These are phyloP conservation scores for Carcina quercana DNA, from an alignment of 2,888 invertebrate genomes.

Conservation along the genomic window DNA sequence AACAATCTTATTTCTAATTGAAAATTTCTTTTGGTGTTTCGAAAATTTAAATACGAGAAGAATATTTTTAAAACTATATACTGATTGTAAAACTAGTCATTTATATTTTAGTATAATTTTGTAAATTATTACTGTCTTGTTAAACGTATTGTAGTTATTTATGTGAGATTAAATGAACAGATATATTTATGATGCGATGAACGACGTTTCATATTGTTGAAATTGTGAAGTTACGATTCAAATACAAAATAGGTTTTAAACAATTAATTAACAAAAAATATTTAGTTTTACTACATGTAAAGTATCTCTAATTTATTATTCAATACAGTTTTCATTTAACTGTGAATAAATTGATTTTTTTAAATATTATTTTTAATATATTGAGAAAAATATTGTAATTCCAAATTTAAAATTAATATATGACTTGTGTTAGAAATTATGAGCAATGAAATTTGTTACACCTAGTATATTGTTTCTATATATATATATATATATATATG, in stretches of 20 bases:
- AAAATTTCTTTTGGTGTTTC: not conserved
- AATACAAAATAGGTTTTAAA: slow-evolving; percentile 5
- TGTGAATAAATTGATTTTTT: no score
- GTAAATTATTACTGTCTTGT: slow-evolving; percentile 52
- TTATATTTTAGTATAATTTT: slow-evolving; percentile 20
- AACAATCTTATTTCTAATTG: not conserved
- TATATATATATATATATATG: no score
- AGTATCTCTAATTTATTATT: not conserved
- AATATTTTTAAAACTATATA: slow-evolving; percentile 6
- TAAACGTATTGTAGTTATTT: slow-evolving; percentile 35
- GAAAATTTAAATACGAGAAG: not conserved
- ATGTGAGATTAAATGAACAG: slow-evolving; percentile 28
- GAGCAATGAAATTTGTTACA: no score
- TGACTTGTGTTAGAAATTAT: not conserved
- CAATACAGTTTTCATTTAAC: not conserved
- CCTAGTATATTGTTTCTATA: no score
- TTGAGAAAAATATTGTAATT: no score
- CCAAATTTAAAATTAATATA: no score
- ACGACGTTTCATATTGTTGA: slow-evolving; percentile 22
- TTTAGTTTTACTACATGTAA: not conserved
- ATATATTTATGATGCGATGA: slow-evolving; percentile 19
- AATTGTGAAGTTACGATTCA: slow-evolving; percentile 28
- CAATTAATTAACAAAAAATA: not conserved
- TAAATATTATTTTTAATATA: no score
- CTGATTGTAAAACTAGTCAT: slow-evolving; percentile 6